A percentile compares a stretch with the other conserved stretches of the same genome.
phyloP scores from a whole-genome alignment of 1,140 invertebrate genomes.

The Drosophila sp. region DNA sequence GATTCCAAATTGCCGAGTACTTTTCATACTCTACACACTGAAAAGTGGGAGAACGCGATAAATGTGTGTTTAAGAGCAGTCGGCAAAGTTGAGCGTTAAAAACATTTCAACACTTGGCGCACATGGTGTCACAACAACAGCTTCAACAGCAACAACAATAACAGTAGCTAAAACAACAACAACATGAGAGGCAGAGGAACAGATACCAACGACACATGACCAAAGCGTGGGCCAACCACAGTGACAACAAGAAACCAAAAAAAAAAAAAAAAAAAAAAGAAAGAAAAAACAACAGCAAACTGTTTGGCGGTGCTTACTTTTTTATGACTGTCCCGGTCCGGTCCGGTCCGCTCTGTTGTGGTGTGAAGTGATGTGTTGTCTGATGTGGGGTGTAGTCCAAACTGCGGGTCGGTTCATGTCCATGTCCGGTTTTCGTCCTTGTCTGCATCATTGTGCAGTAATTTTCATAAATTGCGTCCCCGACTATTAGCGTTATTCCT shows the following conservation, averaged over 20 bases:
- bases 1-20: background rate
- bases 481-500: constrained; percentile 77
- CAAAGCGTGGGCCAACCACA: constrained; percentile 47
- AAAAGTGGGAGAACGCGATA: constrained; percentile 32
- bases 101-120: constrained; percentile 78
- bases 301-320: constrained; percentile 67
- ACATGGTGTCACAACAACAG: constrained; percentile 79
- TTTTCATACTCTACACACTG: background rate
- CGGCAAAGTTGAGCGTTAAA: constrained; percentile 76
- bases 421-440: constrained; percentile 44
- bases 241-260: constrained; percentile 51
- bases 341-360: constrained; percentile 4
- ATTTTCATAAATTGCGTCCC: constrained; percentile 79
- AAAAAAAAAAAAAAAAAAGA: constrained; percentile 30
- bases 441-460: constrained; percentile 68
- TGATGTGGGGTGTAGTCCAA: background rate
- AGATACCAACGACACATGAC: constrained; percentile 48
- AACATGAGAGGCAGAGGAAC: constrained; percentile 18
- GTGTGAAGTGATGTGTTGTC: background rate
- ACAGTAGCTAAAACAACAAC: constrained; percentile 45
- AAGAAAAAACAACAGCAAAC: constrained; percentile 56
- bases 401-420: constrained; percentile 12
- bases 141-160: constrained; percentile 49
- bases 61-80: constrained; percentile 69
- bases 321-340: constrained; percentile 42